Base-by-base conservation (phyloP, 2,797 vertebrate genomes). In the Ibycter americanus region DNA sequence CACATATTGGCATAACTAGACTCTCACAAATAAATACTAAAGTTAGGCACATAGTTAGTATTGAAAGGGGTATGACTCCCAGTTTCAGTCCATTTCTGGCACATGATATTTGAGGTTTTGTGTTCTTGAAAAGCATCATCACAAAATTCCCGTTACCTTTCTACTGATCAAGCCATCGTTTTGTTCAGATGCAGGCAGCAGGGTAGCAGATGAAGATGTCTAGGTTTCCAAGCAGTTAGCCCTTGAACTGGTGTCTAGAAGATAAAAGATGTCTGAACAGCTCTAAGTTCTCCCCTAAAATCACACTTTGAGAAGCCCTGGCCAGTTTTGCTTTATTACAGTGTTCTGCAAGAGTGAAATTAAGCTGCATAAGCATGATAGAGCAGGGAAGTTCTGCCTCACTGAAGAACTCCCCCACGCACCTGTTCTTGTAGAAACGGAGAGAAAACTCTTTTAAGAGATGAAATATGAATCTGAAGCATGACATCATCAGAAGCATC, bases 401-500 rank as follows among this genome's bases (percentile, higher is more conserved):
- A 34, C 27, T 52, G 47, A 68, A 79, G 58, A 95, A 70, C 90
- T 83, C 90, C 59, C 66, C 66, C 59, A 55, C 0, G 0, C 70
- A 95, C 66, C 80, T 79, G 51, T 49, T 82, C 70, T 26, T 40
- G 55, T 49, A 65, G 80, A 82, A 89, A 84, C 0, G 0, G 54
- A 89, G 61, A 77, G 52, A 91, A 94, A 92, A 86, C 66, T 85
- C 87, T 89, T 65, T 38, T 20, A 87, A 59, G 71, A 84, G 55
- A 83, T 31, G 67, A 92, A 86, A 95, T 22, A 79, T 7, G 5
- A 83, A 54, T 71, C 54, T 36, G 66, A 93, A 70, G 58, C 89
- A 44, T 90, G 90, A 84, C 92, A 93, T 95, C 96, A 95, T 46
- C 88, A 79, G 27, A 80, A 87, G 62, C 32, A 31, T 80, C 89